Conservation (phyloP, 2,797 vertebrate species). For the Odontamblyopus lacepedii region DNA sequence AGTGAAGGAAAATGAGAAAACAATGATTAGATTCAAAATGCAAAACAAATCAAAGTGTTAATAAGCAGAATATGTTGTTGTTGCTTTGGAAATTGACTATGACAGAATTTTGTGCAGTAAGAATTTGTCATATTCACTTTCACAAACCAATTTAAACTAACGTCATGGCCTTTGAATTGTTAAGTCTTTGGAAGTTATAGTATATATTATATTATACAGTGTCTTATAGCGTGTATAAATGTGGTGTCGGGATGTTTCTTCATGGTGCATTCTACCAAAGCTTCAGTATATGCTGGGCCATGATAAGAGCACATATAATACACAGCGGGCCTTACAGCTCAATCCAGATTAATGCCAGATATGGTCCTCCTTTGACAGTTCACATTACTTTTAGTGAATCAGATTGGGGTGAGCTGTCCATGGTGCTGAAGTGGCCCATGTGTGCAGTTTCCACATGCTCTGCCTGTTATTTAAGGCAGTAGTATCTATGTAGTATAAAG, state of each 20-base stretch:
- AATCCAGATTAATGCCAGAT: constrained; percentile 7
- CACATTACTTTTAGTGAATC: constrained; percentile 9
- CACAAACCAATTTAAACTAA: not conserved
- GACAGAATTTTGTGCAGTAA: too few relatives aligned
- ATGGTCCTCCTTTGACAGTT: constrained; percentile 2
- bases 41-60: too few relatives aligned
- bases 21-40: too few relatives aligned
- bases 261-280: not conserved
- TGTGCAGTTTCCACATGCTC: too few relatives aligned
- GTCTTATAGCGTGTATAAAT: not conserved
- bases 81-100: too few relatives aligned
- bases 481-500: not conserved
- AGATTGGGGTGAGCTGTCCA: constrained; percentile 6
- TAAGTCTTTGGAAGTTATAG: not conserved
- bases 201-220: not conserved
- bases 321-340: not conserved
- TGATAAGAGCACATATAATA: constrained; percentile 9
- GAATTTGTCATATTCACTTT: too few relatives aligned
- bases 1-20: not conserved
- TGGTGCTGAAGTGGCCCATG: not conserved
- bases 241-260: not conserved
- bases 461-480: not conserved
- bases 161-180: not conserved
- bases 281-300: constrained; percentile 1
- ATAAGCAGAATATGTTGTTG: too few relatives aligned